These are phyloP conservation scores for Hoplostethus mediterraneus DNA, from an alignment of 2,797 vertebrate genomes.

Conservation along the genomic window DNA sequence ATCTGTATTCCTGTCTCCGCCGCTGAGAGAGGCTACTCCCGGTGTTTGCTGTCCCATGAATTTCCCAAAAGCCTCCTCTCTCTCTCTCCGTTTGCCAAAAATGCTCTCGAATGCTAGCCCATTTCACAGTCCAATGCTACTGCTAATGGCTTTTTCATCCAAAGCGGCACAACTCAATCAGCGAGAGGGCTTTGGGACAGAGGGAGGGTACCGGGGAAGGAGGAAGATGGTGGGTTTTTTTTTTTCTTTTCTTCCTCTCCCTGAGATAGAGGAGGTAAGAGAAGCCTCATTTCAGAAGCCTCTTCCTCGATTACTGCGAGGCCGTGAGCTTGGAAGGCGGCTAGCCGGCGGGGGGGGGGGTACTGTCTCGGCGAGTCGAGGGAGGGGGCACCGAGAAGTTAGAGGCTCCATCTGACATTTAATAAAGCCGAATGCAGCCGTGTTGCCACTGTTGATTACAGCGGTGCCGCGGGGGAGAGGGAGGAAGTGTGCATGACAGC, in stretches of 20 bases:
- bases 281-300: constrained; percentile 38
- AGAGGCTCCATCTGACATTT: constrained; percentile 65
- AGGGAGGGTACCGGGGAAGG: constrained; percentile 39
- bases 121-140: constrained; percentile 83
- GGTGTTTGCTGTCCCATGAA: constrained; percentile 66
- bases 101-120: constrained; percentile 64
- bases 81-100: constrained; percentile 62
- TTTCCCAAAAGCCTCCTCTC: constrained; percentile 63
- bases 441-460: constrained; percentile 70
- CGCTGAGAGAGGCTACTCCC: constrained; percentile 42
- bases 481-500: constrained; percentile 43
- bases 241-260: not conserved
- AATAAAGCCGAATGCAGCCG: constrained; percentile 61
- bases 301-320: constrained; percentile 34
- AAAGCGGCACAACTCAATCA: constrained; percentile 79
- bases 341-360: constrained; percentile 15
- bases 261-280: constrained; percentile 32
- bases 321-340: constrained; percentile 27
- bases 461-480: constrained; percentile 51
- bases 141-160: constrained; percentile 81
- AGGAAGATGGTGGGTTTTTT: constrained; percentile 47
- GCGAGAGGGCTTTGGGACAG: constrained; percentile 52
- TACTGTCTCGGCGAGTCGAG: constrained; percentile 21
- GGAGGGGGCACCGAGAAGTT: constrained; percentile 29
- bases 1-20: constrained; percentile 58